Evolutionary conservation across 1,140 invertebrate genomes (phyloP), one percentile per base, ranked within the genome.

Genomic region (Eufriesea mexicana): DNA sequence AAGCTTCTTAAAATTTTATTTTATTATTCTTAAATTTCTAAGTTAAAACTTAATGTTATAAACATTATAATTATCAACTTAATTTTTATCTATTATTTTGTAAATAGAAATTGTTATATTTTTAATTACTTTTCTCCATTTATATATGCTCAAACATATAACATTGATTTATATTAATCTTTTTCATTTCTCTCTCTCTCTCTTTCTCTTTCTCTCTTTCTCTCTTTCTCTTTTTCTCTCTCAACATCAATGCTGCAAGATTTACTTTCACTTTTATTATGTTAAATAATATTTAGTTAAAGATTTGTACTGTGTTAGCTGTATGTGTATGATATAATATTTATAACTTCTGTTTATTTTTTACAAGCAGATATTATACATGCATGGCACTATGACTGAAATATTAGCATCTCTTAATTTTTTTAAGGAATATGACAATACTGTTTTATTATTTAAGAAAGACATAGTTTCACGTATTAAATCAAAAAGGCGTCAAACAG

Each of bases 231-330:
- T 20, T 8, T 42, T n/a, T 85, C 79, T 86, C 75, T 87, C 49
- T 49, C 76, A 86, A 87, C 85, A 84, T 87, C 85, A 80, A 84
- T 87, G 72, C 49, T 86, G 14, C 55, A 55, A 61, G 57, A 47
- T 25, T 64, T 25, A 28, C 5, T 28, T 28, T 66, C 57, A 42
- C 49, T 28, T 54, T 55, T 66, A 20, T 54, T 45, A 68, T 47
- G 8, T 62, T 42, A 35, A 23, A 49, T 66, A 25, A 25, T 18
- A 49, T 25, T 68, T 16, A 6, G 20, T 20, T 45, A 67, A 45
- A n/a, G n/a, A 8, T 8, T 62, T 45, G 6, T 67, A 25, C 12
- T 9, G 2, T 45, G 16, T 20, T 51, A 59, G 14, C 54, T 67
- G 47, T 45, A 54, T 25, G 5, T 64, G 28, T n/a, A n/a, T 35